Percentiles rank a stretch among this genome's conserved stretches.
Evolutionary conservation across 2,888 invertebrate species (phyloP).

Genomic region (Brachyptera risi): DNA sequence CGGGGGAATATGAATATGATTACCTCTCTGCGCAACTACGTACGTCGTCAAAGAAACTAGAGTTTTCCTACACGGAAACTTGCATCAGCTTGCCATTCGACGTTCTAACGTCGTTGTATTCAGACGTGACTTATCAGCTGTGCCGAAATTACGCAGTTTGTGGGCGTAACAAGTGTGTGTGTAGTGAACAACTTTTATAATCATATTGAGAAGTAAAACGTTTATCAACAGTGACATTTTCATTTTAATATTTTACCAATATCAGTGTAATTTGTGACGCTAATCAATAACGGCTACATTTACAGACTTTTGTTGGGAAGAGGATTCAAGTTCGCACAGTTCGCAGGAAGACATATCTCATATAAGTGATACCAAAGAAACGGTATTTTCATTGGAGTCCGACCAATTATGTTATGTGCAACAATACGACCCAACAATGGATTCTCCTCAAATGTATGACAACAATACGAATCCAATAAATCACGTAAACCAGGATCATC

Average conservation of each 20-base stretch:
- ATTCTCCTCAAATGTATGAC: conserved; percentile 86
- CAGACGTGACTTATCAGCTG: background rate
- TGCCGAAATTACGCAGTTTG: background rate
- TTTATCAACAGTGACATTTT: background rate
- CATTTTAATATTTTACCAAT: too few relatives aligned
- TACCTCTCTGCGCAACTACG: conserved; percentile 26
- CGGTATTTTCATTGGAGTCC: background rate
- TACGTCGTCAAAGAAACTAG: conserved; percentile 5
- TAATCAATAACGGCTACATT: conserved; percentile 30
- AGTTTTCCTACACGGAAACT: conserved; percentile 28
- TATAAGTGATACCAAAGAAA: background rate
- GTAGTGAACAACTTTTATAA: background rate
- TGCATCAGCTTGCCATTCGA: conserved; percentile 31
- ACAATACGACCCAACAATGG: conserved; percentile 50
- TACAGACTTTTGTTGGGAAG: conserved; percentile 25
- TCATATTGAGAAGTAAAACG: background rate
- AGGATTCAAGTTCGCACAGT: conserved; percentile 24
- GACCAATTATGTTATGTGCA: conserved; percentile 30
- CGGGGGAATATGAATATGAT: too few relatives aligned
- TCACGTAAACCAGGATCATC: conserved; percentile 52
- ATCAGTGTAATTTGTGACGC: too few relatives aligned
- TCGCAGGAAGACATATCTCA: background rate
- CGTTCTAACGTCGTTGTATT: conserved; percentile 23
- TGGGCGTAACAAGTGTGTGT: conserved; percentile 11
- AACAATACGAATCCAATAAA: conserved; percentile 51